phyloP scores from a whole-genome alignment of 2,888 invertebrate species.

The Chironomus riparius region DNA sequence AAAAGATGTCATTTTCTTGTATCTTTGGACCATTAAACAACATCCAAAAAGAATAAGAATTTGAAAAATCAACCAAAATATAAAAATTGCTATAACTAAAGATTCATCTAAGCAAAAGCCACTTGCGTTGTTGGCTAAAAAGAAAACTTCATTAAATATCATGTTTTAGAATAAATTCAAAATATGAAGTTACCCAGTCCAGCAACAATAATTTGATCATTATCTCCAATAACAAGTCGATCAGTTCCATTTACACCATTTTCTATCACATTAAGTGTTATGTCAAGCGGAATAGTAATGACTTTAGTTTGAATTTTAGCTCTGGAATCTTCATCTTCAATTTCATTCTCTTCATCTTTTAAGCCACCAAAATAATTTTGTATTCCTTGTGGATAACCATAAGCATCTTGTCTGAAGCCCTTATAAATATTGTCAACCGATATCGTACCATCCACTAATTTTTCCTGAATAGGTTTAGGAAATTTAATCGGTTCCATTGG shows the following conservation, averaged over 20 bases:
- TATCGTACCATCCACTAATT: background rate
- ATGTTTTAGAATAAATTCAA: constrained; percentile 29
- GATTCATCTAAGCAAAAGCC: constrained; percentile 55
- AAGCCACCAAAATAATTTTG: constrained; percentile 14
- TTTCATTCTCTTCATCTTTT: constrained; percentile 28
- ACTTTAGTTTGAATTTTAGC: constrained; percentile 30
- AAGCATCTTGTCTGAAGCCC: constrained; percentile 19
- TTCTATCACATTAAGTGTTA: constrained; percentile 49
- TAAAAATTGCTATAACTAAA: constrained; percentile 54
- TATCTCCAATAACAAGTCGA: constrained; percentile 54
- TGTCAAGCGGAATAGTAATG: constrained; percentile 47
- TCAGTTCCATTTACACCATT: constrained; percentile 50
- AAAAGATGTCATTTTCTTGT: constrained; percentile 45
- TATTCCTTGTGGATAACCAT: constrained; percentile 23
- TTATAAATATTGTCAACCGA: no score
- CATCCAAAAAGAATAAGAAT: constrained; percentile 48
- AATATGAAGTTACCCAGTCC: constrained; percentile 43
- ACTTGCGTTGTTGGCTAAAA: no score
- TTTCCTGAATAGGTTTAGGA: background rate
- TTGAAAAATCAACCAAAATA: constrained; percentile 53
- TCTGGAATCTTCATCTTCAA: background rate
- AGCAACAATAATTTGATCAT: constrained; percentile 47
- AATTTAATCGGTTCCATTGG: background rate
- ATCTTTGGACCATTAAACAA: constrained; percentile 47
- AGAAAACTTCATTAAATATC: background rate